These are phyloP conservation scores for Melikaiella ostensackeni DNA, from an alignment of 2,888 invertebrate species.

Conservation along the genomic window DNA sequence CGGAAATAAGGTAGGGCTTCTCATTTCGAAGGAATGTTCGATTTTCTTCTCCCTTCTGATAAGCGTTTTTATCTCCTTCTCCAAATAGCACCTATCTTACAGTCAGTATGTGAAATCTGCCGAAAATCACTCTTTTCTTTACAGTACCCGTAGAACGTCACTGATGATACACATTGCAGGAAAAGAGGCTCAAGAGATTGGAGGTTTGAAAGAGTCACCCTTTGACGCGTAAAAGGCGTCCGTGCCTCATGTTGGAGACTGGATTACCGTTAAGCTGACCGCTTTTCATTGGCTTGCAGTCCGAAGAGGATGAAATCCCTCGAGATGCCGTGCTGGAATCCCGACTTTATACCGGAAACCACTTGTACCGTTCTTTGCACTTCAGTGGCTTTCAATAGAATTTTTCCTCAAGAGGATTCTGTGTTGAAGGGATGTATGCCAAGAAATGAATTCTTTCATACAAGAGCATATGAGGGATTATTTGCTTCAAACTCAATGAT, in stretches of 20 bases:
- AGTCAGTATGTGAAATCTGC: neutral
- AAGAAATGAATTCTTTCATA: neutral
- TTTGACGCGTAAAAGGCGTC: slow-evolving; percentile 1
- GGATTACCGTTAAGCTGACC: slow-evolving; percentile 9
- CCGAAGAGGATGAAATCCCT: slow-evolving; percentile 4
- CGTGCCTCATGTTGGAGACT: neutral
- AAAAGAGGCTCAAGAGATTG: slow-evolving; percentile 1
- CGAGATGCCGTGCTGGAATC: neutral
- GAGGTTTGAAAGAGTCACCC: neutral
- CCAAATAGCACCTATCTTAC: no score
- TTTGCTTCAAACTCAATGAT: neutral
- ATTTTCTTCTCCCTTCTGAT: neutral
- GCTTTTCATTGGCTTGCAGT: slow-evolving; percentile 6
- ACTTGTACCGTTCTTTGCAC: slow-evolving; percentile 10
- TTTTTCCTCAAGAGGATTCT: slow-evolving; percentile 3
- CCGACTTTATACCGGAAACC: neutral
- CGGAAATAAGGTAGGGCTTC: neutral
- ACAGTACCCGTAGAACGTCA: neutral
- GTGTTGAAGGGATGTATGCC: neutral
- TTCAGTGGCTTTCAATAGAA: neutral
- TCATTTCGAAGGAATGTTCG: neutral
- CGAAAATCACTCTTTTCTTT: neutral
- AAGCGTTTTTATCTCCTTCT: neutral
- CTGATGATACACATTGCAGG: neutral
- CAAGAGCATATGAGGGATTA: neutral